phyloP scores from a whole-genome alignment of 64 coral and sea anemone genomes.

The Pocillopora damicornis region DNA sequence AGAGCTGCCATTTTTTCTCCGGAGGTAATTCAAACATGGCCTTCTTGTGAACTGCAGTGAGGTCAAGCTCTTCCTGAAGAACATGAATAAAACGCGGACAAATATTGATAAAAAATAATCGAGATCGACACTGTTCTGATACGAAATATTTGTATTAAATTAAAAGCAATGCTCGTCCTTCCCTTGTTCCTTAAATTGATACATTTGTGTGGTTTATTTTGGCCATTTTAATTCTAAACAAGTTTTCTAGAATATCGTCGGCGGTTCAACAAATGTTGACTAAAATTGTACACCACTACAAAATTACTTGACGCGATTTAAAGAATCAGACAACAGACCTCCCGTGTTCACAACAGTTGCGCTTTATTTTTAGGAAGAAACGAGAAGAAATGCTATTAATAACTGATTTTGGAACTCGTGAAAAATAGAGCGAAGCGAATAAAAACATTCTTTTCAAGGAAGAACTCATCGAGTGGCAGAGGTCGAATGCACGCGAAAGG shows the following conservation, averaged over 20 bases:
- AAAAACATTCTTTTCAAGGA: background rate
- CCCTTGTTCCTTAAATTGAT: background rate
- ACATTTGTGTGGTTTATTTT: background rate
- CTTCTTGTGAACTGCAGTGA: conserved; percentile 88
- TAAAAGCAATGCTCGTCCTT: background rate
- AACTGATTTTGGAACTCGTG: background rate
- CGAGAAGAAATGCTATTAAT: background rate
- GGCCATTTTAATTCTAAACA: too few relatives aligned
- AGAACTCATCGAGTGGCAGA: background rate
- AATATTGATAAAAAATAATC: conserved; percentile 28
- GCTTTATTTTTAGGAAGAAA: background rate
- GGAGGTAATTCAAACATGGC: conserved; percentile 98
- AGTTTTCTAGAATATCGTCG: too few relatives aligned
- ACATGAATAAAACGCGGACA: conserved; percentile 15
- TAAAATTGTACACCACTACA: too few relatives aligned
- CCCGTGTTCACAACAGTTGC: background rate
- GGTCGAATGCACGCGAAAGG: background rate
- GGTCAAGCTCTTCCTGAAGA: conserved; percentile 97
- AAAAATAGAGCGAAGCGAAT: too few relatives aligned
- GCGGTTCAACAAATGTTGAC: too few relatives aligned
- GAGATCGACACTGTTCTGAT: background rate
- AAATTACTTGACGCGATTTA: background rate
- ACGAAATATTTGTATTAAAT: background rate
- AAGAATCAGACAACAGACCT: background rate
- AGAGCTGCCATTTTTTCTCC: conserved; percentile 99